Conservation (phyloP, 2,797 vertebrate genomes). For the Adelosebastes latens region DNA sequence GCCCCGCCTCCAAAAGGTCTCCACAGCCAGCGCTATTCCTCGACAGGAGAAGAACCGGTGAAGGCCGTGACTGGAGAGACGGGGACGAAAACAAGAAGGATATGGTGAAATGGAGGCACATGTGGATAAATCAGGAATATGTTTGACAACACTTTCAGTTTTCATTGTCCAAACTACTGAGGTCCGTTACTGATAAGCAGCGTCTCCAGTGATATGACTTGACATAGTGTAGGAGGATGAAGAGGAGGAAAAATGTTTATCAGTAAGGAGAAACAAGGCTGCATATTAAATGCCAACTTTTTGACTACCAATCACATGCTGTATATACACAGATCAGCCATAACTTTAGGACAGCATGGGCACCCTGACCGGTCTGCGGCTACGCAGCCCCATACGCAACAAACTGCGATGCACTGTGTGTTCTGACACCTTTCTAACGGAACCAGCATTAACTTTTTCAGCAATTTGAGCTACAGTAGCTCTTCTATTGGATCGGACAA, state of each 20-base stretch:
- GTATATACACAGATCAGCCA: too few relatives aligned
- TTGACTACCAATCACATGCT: too few relatives aligned
- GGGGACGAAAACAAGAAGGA: background rate
- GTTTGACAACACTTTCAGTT: background rate
- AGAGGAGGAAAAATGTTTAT: background rate
- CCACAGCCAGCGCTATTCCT: slow-evolving; percentile 95
- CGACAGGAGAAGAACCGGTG: slow-evolving; percentile 95
- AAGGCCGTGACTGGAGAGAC: slow-evolving; percentile 88
- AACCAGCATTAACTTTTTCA: too few relatives aligned
- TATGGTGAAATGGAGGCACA: background rate
- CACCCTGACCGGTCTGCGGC: too few relatives aligned
- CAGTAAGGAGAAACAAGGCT: background rate
- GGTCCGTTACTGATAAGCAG: background rate
- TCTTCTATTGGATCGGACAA: too few relatives aligned
- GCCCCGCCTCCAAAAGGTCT: slow-evolving; percentile 94
- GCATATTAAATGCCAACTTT: too few relatives aligned
- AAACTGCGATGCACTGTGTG: too few relatives aligned
- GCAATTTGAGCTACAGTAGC: too few relatives aligned
- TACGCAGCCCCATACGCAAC: too few relatives aligned
- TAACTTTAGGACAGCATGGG: too few relatives aligned
- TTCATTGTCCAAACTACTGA: background rate
- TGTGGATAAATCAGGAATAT: background rate
- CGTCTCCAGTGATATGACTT: background rate
- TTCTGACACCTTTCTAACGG: accelerated
- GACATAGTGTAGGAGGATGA: background rate